A percentile compares a stretch with the other conserved stretches of the same genome.
These are phyloP conservation scores for Cherax destructor DNA, from an alignment of 1,140 invertebrate species.

Conservation along the genomic window DNA sequence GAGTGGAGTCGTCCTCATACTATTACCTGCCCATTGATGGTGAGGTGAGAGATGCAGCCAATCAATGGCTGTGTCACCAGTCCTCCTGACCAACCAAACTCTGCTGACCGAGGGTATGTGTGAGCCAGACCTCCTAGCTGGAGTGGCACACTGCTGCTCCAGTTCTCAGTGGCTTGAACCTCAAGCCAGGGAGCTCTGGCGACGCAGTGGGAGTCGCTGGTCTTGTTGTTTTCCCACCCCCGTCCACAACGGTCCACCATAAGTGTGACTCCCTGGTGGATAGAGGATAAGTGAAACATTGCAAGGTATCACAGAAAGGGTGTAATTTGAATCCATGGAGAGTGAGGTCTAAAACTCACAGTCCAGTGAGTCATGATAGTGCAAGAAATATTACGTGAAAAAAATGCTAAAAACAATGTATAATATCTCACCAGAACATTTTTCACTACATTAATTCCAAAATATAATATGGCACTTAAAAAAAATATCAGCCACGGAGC, in stretches of 20 bases:
- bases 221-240: not conserved
- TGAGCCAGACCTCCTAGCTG: conserved; percentile 37
- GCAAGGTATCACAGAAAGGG: too few species aligned
- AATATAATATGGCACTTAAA: too few species aligned
- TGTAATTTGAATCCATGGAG: too few species aligned
- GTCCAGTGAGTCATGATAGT: too few species aligned
- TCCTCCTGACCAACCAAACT: conserved; percentile 3
- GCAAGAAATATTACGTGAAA: too few species aligned
- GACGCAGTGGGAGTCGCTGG: conserved; percentile 10
- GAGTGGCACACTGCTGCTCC: conserved; percentile 15
- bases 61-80: not conserved
- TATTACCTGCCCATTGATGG: conserved; percentile 19
- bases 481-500: too few species aligned
- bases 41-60: conserved; percentile 16
- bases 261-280: conserved; percentile 3
- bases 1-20: not conserved
- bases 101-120: not conserved
- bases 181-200: not conserved
- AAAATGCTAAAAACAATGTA: too few species aligned
- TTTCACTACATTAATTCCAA: too few species aligned
- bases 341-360: too few species aligned
- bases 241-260: conserved; percentile 36
- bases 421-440: too few species aligned
- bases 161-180: not conserved
- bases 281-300: not conserved